Conservation (phyloP, 1,140 invertebrate species). For the Pectinophora gossypiella region DNA sequence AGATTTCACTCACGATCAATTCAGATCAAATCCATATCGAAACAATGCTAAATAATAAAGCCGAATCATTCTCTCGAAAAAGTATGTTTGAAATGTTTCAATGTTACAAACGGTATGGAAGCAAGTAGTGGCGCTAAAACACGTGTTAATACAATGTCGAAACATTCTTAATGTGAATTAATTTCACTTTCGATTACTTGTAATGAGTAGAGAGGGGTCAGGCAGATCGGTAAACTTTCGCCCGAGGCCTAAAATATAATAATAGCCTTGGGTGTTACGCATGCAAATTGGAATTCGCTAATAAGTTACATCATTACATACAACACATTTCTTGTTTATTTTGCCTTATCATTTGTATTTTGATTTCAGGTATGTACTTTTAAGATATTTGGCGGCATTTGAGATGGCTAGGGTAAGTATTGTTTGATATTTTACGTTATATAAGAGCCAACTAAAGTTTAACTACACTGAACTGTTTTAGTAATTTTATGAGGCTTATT, state of each 20-base stretch:
- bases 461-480: too few species aligned
- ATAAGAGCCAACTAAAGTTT: too few species aligned
- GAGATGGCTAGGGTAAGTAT: too few species aligned
- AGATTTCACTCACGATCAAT: conserved; percentile 14
- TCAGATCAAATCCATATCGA: background rate
- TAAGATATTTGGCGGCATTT: too few species aligned
- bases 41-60: background rate
- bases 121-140: background rate
- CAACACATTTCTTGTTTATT: too few species aligned
- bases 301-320: conserved; percentile 29
- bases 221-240: conserved; percentile 38
- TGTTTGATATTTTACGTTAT: too few species aligned
- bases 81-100: background rate
- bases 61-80: background rate
- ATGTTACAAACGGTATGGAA: background rate
- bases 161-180: conserved; percentile 51
- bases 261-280: conserved; percentile 22
- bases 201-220: conserved; percentile 65
- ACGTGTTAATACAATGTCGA: background rate
- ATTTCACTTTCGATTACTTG: conserved; percentile 68
- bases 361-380: conserved; percentile 45
- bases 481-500: too few species aligned
- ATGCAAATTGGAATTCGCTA: conserved; percentile 23
- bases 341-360: conserved; percentile 23
- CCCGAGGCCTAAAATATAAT: conserved; percentile 34